Conservation (phyloP, 2,797 vertebrate species). For the Iguana delicatissima region DNA sequence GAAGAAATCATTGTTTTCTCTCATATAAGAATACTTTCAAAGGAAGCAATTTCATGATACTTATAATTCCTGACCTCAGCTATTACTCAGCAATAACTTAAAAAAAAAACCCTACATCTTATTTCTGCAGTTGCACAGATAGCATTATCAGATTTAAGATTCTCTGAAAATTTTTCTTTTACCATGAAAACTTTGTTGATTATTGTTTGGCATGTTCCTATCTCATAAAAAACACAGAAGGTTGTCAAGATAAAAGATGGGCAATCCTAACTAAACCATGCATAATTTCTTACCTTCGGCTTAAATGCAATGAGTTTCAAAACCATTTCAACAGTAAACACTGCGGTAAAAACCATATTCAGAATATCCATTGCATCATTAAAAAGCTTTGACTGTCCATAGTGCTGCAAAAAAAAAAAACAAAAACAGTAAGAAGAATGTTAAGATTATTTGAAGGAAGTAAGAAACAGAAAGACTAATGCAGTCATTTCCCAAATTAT, state of each 20-base stretch:
- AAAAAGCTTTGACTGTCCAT: conserved; percentile 94
- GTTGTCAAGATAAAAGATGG: conserved; percentile 45
- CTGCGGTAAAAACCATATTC: conserved; percentile 98
- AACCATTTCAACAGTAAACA: conserved; percentile 99
- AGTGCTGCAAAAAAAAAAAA: conserved; percentile 85
- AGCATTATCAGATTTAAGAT: conserved; percentile 30
- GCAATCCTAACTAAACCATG: conserved; percentile 56
- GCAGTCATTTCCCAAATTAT: neutral
- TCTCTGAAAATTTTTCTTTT: conserved; percentile 42
- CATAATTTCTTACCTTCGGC: conserved; percentile 90
- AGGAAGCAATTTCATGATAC: conserved; percentile 41
- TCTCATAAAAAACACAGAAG: conserved; percentile 55
- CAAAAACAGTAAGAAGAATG: conserved; percentile 48
- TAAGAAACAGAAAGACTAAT: neutral
- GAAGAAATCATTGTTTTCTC: neutral
- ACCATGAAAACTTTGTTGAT: conserved; percentile 17
- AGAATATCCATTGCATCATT: conserved; percentile 99
- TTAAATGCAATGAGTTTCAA: conserved; percentile 99
- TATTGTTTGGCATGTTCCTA: conserved; percentile 35
- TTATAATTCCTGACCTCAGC: conserved; percentile 41
- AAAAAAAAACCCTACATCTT: conserved; percentile 26
- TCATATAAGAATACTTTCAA: conserved; percentile 20
- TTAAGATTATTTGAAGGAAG: conserved; percentile 24
- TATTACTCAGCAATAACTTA: conserved; percentile 8
- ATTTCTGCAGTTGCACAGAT: conserved; percentile 37